Base-by-base conservation (phyloP, 1,140 invertebrate species). In the Diplogasteroides magnus region DNA sequence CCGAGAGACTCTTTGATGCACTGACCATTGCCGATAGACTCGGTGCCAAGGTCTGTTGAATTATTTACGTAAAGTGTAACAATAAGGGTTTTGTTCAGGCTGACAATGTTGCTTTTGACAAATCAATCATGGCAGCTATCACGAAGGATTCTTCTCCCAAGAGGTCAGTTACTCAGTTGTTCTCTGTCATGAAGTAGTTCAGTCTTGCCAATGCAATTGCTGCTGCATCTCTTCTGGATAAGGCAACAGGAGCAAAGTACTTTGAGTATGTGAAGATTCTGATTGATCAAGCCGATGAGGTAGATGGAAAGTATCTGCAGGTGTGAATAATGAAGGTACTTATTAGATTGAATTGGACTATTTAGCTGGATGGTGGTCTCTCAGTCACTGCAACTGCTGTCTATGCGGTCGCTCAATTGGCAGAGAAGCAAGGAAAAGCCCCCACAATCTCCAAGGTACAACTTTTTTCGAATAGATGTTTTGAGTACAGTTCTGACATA, bases 261-360 rank as follows among this genome's bases (percentile, higher is more conserved):
- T 87, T 88, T 67, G 88, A 91, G 68, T 88, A 90, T 61, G 89
- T 95, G 61, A 92, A 94, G 85, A 92, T 95, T 85, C 89, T 91
- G 57, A 86, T 96, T 74, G 89, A 92, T 15, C 92, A 96, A 83
- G 93, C 93, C 32, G 94, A 98, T 87, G 93, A 97, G 87, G 89
- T 94, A 27, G 90, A 96, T 86, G 89, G 90, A 13, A 88, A 89
- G 78, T 89, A 90, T 74, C 86, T 86, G 69, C 86, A 86, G 77
- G 85, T 85, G 73, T 11, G 37, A 48, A n/a, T 19, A 48, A 48
- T 48, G 37, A 19, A 48, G 37, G 37, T 19, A 48, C 6, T 48
- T 48, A 19, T 48, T 19, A 11, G 37, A 11, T 19, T 48, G 6
- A 11, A 6, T 48, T 48, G 37, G 6, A 11, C 19, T 19, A 11